Conservation (phyloP, 2,888 invertebrate species). For the Leptothorax acervorum region DNA sequence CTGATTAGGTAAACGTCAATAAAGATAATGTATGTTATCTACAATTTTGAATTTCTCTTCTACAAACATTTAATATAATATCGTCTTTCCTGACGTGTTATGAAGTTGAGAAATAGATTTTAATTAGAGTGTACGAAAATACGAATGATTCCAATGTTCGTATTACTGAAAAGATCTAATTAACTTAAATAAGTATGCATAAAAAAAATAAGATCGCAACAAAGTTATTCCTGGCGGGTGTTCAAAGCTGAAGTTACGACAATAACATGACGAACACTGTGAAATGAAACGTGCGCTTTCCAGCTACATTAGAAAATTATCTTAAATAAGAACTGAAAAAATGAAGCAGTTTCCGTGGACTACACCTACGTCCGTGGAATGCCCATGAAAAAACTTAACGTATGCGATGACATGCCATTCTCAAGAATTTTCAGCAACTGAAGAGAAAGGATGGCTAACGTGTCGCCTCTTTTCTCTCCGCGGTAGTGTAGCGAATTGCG, state of each 20-base stretch:
- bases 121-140: background rate
- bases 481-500: slow-evolving; percentile 15
- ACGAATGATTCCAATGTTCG: background rate
- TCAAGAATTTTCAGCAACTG: slow-evolving; percentile 11
- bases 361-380: background rate
- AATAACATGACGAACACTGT: background rate
- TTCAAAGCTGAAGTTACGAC: background rate
- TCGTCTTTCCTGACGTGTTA: background rate
- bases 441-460: background rate
- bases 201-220: background rate
- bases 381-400: background rate
- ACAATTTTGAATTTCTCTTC: background rate
- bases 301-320: slow-evolving; percentile 14
- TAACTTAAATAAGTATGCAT: background rate
- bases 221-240: background rate
- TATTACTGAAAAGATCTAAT: background rate
- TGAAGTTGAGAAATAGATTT: slow-evolving; percentile 2
- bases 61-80: background rate
- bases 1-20: background rate
- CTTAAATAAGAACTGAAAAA: background rate
- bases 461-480: background rate
- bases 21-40: background rate
- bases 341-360: background rate
- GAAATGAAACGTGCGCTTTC: background rate
- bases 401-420: background rate